These are phyloP conservation scores for Folsomia candida DNA, from an alignment of 2,888 invertebrate species.

Conservation along the genomic window DNA sequence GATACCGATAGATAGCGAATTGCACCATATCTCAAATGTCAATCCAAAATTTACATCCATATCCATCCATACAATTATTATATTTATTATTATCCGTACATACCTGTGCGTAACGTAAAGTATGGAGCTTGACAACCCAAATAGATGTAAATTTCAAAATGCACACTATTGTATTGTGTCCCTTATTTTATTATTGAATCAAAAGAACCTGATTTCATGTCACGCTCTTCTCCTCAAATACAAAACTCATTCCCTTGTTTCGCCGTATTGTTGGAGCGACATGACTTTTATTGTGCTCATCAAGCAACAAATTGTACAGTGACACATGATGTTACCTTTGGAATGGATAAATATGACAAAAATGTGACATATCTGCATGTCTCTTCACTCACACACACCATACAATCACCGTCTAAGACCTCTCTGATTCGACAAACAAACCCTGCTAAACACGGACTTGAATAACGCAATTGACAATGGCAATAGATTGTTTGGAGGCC, in stretches of 20 bases:
- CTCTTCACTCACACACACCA: background rate
- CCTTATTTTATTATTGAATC: slow-evolving; percentile 6
- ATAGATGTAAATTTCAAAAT: background rate
- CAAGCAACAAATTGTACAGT: background rate
- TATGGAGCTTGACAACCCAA: too few species aligned
- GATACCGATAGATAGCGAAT: background rate
- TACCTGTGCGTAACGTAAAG: too few species aligned
- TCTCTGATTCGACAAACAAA: background rate
- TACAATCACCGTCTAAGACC: too few species aligned
- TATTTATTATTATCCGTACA: background rate
- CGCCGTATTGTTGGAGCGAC: background rate
- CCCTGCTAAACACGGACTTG: background rate
- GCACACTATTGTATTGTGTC: background rate
- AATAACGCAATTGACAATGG: background rate
- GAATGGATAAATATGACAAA: background rate
- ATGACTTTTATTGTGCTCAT: background rate
- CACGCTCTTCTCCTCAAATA: background rate
- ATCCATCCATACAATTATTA: background rate
- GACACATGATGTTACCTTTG: too few species aligned
- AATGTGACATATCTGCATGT: background rate
- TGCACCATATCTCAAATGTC: background rate
- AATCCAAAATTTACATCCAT: background rate
- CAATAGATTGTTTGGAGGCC: background rate
- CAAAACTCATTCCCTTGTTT: background rate
- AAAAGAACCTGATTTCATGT: slow-evolving; percentile 7